Base-by-base conservation (phyloP, 2,113 vertebrate species). In the Dasyornis broadbenti region DNA sequence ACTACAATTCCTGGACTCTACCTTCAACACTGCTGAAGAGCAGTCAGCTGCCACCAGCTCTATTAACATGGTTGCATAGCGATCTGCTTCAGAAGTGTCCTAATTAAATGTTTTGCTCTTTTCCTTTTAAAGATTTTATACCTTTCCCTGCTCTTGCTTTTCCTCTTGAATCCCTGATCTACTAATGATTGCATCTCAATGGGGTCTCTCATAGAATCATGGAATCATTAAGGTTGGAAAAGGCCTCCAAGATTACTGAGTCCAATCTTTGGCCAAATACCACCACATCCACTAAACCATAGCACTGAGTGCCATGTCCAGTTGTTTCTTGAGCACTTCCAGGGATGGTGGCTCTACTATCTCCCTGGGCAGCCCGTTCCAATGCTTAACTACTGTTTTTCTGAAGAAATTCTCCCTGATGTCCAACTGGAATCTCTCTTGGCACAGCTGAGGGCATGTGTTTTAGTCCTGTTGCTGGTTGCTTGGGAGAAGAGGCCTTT, bases 51-150 rank as follows among this genome's bases (percentile, higher is more conserved):
- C 28, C 23, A 7, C 35, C 33, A 50, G 45, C 6, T 69, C 44
- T 2, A 0, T 7, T 40, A 33, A 19, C 16, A 6, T 3, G 5
- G 6, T 2, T 2, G 1, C 3, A 69, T 45, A 10, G 3, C 26
- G 30, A 65, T 59, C 31, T 57, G 42, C 39, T 53, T 50, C 22
- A 82, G 27, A 7, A 44, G 13, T 20, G 8, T 10, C 27, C 47
- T 21, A 82, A 65, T 10, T 0, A 64, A 72, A 15, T 39, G 61
- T n/a, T 53, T 52, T 53, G 1, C 10, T 80, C 1, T 64, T 73
- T 82, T 64, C 11, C 11, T 53, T 21, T 57, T 35, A 56, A 75
- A 59, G 21, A 21, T 47, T 75, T 69, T 73, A 15, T 50, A 33
- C 2, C 4, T 91, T 78, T 79, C 61, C 6, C 17, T 45, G 15